Evolutionary conservation across 92 coral and sea anemone genomes (phyloP), one percentile per base, ranked within the genome.

Genomic region (Actinostola sp.): DNA sequence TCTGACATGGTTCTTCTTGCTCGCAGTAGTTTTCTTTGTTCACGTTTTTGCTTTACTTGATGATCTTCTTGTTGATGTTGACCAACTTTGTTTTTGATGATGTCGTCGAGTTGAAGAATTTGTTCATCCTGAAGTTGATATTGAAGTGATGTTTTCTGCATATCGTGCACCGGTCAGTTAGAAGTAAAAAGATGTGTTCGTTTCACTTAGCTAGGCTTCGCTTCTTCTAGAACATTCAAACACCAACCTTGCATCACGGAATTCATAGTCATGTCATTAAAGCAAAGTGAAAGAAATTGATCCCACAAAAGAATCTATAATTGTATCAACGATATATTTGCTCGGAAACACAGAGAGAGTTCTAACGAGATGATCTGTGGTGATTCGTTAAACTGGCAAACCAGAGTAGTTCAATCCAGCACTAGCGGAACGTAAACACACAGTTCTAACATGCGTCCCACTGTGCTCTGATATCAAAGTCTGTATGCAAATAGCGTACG

Each of bases 1-100:
- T 68, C 74, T 0, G 74, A 68, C 61, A 68, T 50, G 24, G 74
- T 52, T 27, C 74, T 68, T 1, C 36, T 36, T 35, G 14, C 63
- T 23, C 16, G 21, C 3, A 3, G 21, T 8, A 20, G 30, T 15
- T 28, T 7, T 53, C 27, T 28, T 16, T 53, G 2, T 13, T 57
- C 63, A 23, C 27, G n/a, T 57, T 25, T 54, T 54, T 4, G 42
- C 42, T 30, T 57, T 9, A 27, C 39, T 30, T 30, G 35, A 6
- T 57, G 1, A 13, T 21, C 63, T 57, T 57, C 17, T 19, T 35
- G 4, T 1, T 57, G n/a, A 23, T 57, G 5, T 8, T 13, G 36
- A 27, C n/a, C 2, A 27, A 27, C 38, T 57, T 57, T 57, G 19
- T 30, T 16, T 5, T 57, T 57, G 59, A 53, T 53, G 13, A 53